Conservation (phyloP, 92 coral and sea anemone species). For the Epizoanthus illoricatus region DNA sequence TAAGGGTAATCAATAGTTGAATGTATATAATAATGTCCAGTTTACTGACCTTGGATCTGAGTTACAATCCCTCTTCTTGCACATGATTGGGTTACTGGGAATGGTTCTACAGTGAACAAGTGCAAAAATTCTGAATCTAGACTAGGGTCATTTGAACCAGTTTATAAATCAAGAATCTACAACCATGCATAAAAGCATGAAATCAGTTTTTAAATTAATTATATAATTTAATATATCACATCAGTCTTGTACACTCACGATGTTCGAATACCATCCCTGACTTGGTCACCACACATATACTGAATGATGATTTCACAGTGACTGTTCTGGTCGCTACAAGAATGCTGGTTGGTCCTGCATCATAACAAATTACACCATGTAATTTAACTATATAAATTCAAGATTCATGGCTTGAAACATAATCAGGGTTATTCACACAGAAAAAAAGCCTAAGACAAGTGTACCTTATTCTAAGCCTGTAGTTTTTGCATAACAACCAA, state of each 20-base stretch:
- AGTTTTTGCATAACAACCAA: no score
- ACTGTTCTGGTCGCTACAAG: constrained; percentile 82
- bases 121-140: not conserved
- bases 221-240: no score
- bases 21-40: no score
- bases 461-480: no score
- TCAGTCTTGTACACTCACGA: constrained; percentile 58
- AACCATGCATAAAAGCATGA: no score
- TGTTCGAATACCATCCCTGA: constrained; percentile 86
- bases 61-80: constrained; percentile 87
- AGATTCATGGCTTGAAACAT: no score
- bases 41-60: constrained; percentile 74
- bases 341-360: constrained; percentile 92
- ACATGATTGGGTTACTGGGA: constrained; percentile 84
- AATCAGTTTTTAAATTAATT: no score
- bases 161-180: not conserved
- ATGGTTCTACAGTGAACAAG: constrained; percentile 65
- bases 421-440: no score
- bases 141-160: not conserved
- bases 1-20: no score
- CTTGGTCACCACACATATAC: constrained; percentile 88
- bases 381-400: no score
- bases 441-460: no score
- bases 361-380: not conserved
- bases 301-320: constrained; percentile 87